Evolutionary conservation across 2,888 invertebrate species (phyloP), one percentile per base, ranked within the genome.

Genomic region (Phengaris alcon): DNA sequence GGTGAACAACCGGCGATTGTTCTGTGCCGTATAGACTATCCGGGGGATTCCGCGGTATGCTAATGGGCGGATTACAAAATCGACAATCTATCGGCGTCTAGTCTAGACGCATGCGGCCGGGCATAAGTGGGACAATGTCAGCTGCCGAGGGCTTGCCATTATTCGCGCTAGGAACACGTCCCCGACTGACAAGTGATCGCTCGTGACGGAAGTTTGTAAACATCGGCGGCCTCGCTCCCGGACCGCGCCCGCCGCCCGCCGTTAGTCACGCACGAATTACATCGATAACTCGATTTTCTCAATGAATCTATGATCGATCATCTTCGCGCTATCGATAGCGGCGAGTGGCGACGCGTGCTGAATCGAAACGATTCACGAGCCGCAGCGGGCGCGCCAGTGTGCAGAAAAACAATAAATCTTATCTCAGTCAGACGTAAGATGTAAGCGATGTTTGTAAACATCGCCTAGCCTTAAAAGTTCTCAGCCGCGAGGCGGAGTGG

Each of bases 141-240:
- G 84, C 87, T 85, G 88, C 84, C 84, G 89, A 90, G 90, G 91
- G 89, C 89, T 88, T 84, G 87, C 88, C 87, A 89, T 91, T 92
- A 93, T 93, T 93, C 92, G 91, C 90, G 89, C 90, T 88, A 81
- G 82, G 79, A 79, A 87, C 82, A 85, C 80, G 79, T 77, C 77
- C 79, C 82, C 83, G 85, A 87, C 87, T 91, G 91, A 91, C 90
- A 90, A 90, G 88, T 88, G 87, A 82, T 84, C 84, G 86, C 83
- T 85, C 86, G 88, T 88, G 89, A 87, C 91, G 90, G 91, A 89
- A 90, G 90, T 91, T 91, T 90, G 92, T 92, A 93, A 93, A 93
- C 93, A 93, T 81, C 81, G 85, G 78, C 90, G 92, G 90, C 93
- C 92, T 91, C 89, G 91, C 87, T 89, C 90, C 91, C 85, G 86